These are phyloP conservation scores for Phrynocephalus forsythii DNA, from an alignment of 2,797 vertebrate species.

Conservation along the genomic window DNA sequence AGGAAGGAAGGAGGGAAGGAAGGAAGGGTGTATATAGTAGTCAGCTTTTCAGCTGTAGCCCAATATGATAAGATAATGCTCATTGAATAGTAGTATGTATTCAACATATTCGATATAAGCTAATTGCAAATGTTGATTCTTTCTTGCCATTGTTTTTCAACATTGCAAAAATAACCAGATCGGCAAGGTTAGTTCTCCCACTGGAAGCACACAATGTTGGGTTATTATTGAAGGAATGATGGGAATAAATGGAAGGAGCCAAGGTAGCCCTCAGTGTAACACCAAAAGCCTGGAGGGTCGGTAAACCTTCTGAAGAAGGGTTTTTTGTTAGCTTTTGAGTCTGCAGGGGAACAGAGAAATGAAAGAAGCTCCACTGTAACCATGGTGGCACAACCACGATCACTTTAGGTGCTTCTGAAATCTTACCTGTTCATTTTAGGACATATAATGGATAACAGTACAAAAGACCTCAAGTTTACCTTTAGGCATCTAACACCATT, in stretches of 20 bases:
- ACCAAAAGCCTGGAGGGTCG: no score
- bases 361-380: no score
- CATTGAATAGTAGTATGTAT: neutral
- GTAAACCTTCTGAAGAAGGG: no score
- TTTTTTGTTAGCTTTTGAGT: no score
- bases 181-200: neutral
- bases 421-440: conserved; percentile 75
- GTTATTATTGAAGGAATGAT: no score
- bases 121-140: neutral
- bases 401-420: neutral
- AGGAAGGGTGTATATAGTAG: neutral
- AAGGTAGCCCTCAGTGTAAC: no score
- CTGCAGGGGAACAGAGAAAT: no score
- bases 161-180: neutral
- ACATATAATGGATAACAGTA: conserved; percentile 88
- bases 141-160: neutral
- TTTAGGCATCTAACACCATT: conserved; percentile 88
- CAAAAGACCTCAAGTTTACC: conserved; percentile 84
- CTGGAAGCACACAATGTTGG: no score
- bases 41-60: neutral
- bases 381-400: no score
- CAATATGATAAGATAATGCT: neutral
- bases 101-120: neutral
- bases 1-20: no score
- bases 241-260: no score